A percentile compares a stretch with the other conserved stretches of the same genome.
Conservation (phyloP, 2,888 invertebrate species). For the Hypercompe scribonia region DNA sequence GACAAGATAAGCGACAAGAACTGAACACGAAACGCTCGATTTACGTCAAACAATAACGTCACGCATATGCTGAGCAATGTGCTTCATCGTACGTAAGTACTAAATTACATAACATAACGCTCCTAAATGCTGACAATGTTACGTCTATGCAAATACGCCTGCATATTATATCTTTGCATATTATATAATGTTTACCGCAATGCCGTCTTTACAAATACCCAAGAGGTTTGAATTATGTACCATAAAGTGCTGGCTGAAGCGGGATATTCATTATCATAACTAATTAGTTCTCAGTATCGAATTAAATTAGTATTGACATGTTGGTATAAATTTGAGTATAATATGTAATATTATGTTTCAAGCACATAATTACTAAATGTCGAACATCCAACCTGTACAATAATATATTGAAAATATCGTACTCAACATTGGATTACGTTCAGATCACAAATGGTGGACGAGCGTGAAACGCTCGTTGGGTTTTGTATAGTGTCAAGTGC, state of each 20-base stretch:
- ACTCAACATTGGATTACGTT: not conserved
- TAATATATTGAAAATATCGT: not conserved
- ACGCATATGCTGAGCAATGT: conserved; percentile 21
- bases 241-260: conserved; percentile 30
- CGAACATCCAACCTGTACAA: not conserved
- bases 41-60: conserved; percentile 13
- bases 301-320: conserved; percentile 21
- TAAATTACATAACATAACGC: conserved; percentile 65
- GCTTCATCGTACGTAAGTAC: conserved; percentile 25
- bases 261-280: conserved; percentile 36
- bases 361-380: not conserved
- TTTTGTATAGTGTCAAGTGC: not conserved
- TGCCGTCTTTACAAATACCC: conserved; percentile 60
- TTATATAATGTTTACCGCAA: conserved; percentile 63
- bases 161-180: conserved; percentile 52
- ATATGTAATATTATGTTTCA: not conserved
- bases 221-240: conserved; percentile 38
- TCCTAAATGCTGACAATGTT: conserved; percentile 55
- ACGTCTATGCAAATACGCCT: conserved; percentile 69
- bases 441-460: not conserved
- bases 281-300: conserved; percentile 32
- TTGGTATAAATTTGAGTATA: conserved; percentile 20
- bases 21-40: conserved; percentile 11
- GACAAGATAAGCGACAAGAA: too few species aligned
- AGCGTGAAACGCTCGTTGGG: too few species aligned